Base-by-base conservation (phyloP, 1,140 invertebrate genomes). In the Drosophila micromelanica region DNA sequence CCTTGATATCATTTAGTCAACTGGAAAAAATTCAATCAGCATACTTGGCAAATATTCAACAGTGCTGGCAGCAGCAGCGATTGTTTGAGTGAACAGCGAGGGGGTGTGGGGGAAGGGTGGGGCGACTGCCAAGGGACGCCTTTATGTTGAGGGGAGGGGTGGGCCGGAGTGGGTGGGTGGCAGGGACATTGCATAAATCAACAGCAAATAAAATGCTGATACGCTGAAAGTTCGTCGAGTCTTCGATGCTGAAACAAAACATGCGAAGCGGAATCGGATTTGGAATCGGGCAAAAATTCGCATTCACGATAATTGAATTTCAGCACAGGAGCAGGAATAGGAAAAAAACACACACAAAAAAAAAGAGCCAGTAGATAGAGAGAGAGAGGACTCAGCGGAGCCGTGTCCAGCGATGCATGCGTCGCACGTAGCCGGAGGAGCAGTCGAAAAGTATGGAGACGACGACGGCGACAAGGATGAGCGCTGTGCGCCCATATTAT, bases 1-100 rank as follows among this genome's bases (percentile, higher is more conserved):
- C 90, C 90, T 91, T 91, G 90, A 91, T 91, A 91, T 90, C 90
- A 91, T 91, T 91, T 91, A 91, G 90, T 91, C 90, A 91, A 91
- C 82, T 89, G 90, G 90, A 91, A 91, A 91, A 90, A 91, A 91
- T 91, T 91, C 90, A 91, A 91, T 91, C 90, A 91, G 90, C 81
- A 91, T 91, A 90, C 90, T 90, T 90, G 78, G 90, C 90, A 91
- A 91, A 91, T 91, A 91, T 81, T 85, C 89, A 89, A 85, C 80
- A 76, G 63, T 37, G 74, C 51, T 69, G 49, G 46, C 67, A 75
- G 73, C 74, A 77, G 51, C 27, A 27, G 8, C 64, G 56, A 82
- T 70, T 65, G 69, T 69, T 65, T 70, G 69, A 76, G 40, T 52
- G 63, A 78, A 56, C 72, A 67, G 62, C 45, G 52, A 62, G 62